Conservation (phyloP, 1,140 invertebrate species). For the Leptinotarsa undecemlineata region DNA sequence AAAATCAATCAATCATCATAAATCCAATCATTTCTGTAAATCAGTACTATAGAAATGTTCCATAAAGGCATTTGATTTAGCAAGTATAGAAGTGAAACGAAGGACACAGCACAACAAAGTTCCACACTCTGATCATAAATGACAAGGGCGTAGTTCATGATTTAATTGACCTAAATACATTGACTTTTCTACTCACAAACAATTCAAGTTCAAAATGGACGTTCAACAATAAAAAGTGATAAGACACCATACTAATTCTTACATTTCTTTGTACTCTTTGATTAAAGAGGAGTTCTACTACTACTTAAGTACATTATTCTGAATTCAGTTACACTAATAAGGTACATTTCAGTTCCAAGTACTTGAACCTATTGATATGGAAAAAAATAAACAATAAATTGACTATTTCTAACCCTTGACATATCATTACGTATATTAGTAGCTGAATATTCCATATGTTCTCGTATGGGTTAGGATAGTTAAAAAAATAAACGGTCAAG, state of each 20-base stretch:
- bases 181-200: background rate
- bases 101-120: background rate
- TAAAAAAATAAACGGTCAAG: background rate
- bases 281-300: background rate
- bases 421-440: background rate
- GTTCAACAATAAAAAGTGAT: background rate
- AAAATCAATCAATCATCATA: background rate
- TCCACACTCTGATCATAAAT: background rate
- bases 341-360: background rate
- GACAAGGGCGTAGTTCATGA: background rate
- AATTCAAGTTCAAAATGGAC: background rate
- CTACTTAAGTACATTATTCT: background rate
- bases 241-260: background rate
- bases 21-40: background rate
- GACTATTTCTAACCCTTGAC: background rate
- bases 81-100: background rate
- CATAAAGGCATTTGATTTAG: background rate
- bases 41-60: background rate
- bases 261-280: background rate
- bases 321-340: background rate
- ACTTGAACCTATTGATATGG: background rate
- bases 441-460: conserved; percentile 5
- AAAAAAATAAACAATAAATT: background rate
- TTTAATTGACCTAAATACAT: background rate
- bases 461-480: background rate